Percentiles rank a stretch among this genome's conserved stretches.
Evolutionary conservation across 2,113 vertebrate genomes (phyloP).

Genomic region (Paracanthobrama guichenoti): DNA sequence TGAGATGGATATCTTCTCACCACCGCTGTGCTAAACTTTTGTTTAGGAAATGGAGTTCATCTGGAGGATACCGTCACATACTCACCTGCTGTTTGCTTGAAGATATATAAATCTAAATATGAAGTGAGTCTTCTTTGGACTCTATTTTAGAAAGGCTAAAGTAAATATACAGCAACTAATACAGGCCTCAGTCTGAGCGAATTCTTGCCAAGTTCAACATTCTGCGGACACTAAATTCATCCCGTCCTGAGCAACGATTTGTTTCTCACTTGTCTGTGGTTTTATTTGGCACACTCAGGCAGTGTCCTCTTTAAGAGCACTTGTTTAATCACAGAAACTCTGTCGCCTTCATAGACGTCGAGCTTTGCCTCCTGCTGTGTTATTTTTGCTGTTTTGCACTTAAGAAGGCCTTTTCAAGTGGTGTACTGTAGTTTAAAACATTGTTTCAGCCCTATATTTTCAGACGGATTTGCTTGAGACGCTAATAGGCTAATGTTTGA

Average conservation of each 20-base stretch:
- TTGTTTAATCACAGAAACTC: conserved; percentile 43
- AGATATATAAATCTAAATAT: conserved; percentile 43
- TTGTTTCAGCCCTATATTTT: conserved; percentile 42
- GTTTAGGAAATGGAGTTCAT: conserved; percentile 67
- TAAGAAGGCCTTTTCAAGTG: conserved; percentile 29
- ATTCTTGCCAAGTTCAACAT: conserved; percentile 57
- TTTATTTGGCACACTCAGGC: conserved; percentile 51
- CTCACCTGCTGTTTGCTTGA: conserved; percentile 53
- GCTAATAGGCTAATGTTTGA: conserved; percentile 31
- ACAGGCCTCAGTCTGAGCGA: conserved; percentile 25
- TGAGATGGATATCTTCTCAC: conserved; percentile 46
- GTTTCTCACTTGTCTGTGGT: conserved; percentile 51
- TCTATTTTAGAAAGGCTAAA: conserved; percentile 51
- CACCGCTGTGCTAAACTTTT: conserved; percentile 49
- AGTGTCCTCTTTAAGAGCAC: conserved; percentile 38
- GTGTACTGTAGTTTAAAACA: conserved; percentile 30
- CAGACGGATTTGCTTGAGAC: conserved; percentile 25
- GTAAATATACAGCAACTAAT: conserved; percentile 50
- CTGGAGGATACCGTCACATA: conserved; percentile 64
- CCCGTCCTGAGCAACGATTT: conserved; percentile 50
- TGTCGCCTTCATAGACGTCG: background rate
- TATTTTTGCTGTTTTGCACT: conserved; percentile 34
- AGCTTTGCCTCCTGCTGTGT: conserved; percentile 12
- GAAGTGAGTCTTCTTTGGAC: conserved; percentile 44
- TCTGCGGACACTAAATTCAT: conserved; percentile 46